phyloP scores from a whole-genome alignment of 2,797 vertebrate species.

The Neosilurus mollespiculum region DNA sequence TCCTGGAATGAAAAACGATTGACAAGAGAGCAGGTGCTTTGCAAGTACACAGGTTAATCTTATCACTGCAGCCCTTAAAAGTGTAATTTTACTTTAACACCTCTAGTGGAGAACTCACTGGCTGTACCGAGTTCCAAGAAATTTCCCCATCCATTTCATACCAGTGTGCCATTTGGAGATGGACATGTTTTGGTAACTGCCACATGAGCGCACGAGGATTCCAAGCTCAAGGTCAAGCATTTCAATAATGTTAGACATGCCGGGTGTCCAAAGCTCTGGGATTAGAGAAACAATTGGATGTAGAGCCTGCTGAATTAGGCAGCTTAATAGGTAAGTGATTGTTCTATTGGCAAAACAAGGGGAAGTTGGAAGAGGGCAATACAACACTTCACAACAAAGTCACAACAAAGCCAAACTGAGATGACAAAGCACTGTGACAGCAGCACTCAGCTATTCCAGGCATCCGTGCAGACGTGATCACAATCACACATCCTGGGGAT shows the following conservation, averaged over 20 bases:
- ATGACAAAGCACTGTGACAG: conserved; percentile 63
- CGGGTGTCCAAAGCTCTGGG: conserved; percentile 64
- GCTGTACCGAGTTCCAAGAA: conserved; percentile 50
- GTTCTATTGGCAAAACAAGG: conserved; percentile 67
- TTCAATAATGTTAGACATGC: conserved; percentile 77
- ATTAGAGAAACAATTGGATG: conserved; percentile 73
- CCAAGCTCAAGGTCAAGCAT: conserved; percentile 69
- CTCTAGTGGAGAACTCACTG: background rate
- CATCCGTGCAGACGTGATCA: conserved; percentile 52
- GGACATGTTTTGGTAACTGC: conserved; percentile 60
- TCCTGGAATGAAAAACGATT: background rate
- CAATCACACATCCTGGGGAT: conserved; percentile 23
- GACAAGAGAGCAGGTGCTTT: background rate
- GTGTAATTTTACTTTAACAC: background rate
- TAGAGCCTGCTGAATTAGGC: conserved; percentile 69
- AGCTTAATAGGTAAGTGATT: conserved; percentile 70
- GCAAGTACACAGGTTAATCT: background rate
- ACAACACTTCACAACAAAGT: conserved; percentile 60
- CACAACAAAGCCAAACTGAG: conserved; percentile 65
- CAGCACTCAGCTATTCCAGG: conserved; percentile 66
- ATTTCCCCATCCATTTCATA: conserved; percentile 57
- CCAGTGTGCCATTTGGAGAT: conserved; percentile 23
- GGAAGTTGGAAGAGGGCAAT: conserved; percentile 49
- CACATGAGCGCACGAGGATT: conserved; percentile 62
- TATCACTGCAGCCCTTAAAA: background rate